phyloP scores from a whole-genome alignment of 2,113 vertebrate genomes.

The Calidris pygmaea region DNA sequence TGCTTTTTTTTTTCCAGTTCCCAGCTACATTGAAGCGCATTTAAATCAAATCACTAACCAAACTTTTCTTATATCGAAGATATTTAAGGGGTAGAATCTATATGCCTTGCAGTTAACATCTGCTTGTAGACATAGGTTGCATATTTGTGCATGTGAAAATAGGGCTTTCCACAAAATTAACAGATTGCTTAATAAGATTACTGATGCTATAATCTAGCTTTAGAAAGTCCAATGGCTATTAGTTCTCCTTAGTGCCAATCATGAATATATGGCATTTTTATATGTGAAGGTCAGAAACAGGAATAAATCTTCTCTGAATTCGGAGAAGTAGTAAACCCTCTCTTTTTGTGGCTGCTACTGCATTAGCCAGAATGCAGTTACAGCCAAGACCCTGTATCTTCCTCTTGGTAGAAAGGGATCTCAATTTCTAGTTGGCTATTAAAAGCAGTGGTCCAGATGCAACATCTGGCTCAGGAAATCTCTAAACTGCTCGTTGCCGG shows the following conservation, averaged over 20 bases:
- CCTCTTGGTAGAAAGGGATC: not conserved
- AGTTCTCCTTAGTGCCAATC: not conserved
- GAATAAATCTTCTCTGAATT: not conserved
- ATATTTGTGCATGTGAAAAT: not conserved
- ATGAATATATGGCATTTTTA: not conserved
- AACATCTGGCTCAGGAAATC: conserved; percentile 51
- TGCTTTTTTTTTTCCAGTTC: not conserved
- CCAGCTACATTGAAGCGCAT: not conserved
- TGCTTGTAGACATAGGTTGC: not conserved
- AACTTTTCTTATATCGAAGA: not conserved
- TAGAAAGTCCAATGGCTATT: not conserved
- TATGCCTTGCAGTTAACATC: not conserved
- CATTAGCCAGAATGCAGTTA: not conserved
- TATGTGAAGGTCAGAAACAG: not conserved
- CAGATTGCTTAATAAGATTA: not conserved
- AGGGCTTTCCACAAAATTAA: not conserved
- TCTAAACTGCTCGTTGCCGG: not conserved
- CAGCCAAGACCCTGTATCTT: not conserved
- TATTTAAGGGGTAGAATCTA: not conserved
- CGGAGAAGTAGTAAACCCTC: not conserved
- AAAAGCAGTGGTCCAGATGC: conserved; percentile 11
- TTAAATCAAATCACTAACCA: not conserved
- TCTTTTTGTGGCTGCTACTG: not conserved
- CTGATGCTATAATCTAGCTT: not conserved
- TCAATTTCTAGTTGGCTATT: not conserved